Evolutionary conservation across 2,888 invertebrate species (phyloP).

Genomic region (Ichneumon xanthorius): DNA sequence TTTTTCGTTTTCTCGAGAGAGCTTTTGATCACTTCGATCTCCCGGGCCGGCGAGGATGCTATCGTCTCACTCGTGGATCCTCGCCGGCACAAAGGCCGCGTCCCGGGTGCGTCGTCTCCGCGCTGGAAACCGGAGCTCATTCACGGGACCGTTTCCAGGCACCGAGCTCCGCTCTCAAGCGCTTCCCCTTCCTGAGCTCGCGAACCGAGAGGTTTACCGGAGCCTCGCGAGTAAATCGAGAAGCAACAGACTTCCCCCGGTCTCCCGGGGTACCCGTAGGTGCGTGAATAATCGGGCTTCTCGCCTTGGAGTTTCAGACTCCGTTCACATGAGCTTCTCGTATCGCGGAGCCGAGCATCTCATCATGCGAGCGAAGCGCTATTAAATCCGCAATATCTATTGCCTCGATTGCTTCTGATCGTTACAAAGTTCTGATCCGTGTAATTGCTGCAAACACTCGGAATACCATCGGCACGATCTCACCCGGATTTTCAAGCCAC

Average conservation of each 20-base stretch:
- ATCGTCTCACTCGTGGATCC: neutral
- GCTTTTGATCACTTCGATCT: neutral
- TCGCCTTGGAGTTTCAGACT: neutral
- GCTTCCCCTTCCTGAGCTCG: neutral
- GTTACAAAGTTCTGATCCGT: too few relatives aligned
- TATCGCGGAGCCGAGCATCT: neutral
- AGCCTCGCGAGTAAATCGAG: slow-evolving; percentile 41
- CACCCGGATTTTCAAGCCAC: too few relatives aligned
- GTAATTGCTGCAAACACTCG: too few relatives aligned
- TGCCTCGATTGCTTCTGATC: neutral
- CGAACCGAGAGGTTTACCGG: neutral
- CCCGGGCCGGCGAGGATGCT: neutral
- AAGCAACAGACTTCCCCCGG: slow-evolving; percentile 5
- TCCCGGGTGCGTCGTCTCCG: slow-evolving; percentile 24
- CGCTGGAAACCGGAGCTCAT: slow-evolving; percentile 38
- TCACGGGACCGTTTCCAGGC: slow-evolving; percentile 44
- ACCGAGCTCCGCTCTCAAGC: slow-evolving; percentile 8
- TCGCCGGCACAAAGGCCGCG: slow-evolving; percentile 20
- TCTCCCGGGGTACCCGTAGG: slow-evolving; percentile 30
- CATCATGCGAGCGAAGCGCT: neutral
- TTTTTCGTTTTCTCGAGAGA: neutral
- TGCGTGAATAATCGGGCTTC: slow-evolving; percentile 48
- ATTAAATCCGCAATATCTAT: neutral
- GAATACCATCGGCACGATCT: neutral
- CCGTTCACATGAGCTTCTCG: neutral